Evolutionary conservation across 2,113 vertebrate genomes (phyloP).

Genomic region (Cavia porcellus): DNA sequence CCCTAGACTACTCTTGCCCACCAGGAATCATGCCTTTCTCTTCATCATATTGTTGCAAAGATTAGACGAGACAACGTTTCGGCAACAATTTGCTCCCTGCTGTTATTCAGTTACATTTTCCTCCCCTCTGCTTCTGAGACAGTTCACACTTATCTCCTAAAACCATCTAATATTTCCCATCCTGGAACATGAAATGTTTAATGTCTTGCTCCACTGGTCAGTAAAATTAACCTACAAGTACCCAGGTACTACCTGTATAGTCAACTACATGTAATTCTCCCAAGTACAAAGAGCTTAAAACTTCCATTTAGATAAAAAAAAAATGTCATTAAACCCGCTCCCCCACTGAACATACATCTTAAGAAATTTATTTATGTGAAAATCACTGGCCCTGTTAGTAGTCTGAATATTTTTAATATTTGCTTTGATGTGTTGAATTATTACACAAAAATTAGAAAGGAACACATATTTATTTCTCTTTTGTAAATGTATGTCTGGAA

Average conservation of each 20-base stretch:
- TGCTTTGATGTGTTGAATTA: not conserved
- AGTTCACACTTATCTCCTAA: not conserved
- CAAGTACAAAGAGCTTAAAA: not conserved
- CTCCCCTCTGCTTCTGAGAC: not conserved
- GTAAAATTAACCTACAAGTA: constrained; percentile 25
- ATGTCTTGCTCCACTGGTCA: not conserved
- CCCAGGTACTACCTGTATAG: constrained; percentile 1
- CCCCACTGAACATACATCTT: not conserved
- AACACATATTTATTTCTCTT: not conserved
- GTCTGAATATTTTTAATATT: not conserved
- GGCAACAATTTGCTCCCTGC: not conserved
- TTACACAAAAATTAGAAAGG: not conserved
- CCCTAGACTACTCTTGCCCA: not conserved
- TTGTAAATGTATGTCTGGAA: not conserved
- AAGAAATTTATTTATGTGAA: not conserved
- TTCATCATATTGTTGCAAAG: not conserved
- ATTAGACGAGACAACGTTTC: not conserved
- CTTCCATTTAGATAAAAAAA: constrained; percentile 10
- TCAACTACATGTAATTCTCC: constrained; percentile 20
- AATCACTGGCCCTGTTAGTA: not conserved
- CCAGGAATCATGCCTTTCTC: not conserved
- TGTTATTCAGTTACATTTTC: not conserved
- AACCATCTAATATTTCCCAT: not conserved
- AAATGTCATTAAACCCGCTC: not conserved
- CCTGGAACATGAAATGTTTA: not conserved